A percentile compares a stretch with the other conserved stretches of the same genome.
Evolutionary conservation across 2,888 invertebrate genomes (phyloP).

Genomic region (Agapetus fuscipes): DNA sequence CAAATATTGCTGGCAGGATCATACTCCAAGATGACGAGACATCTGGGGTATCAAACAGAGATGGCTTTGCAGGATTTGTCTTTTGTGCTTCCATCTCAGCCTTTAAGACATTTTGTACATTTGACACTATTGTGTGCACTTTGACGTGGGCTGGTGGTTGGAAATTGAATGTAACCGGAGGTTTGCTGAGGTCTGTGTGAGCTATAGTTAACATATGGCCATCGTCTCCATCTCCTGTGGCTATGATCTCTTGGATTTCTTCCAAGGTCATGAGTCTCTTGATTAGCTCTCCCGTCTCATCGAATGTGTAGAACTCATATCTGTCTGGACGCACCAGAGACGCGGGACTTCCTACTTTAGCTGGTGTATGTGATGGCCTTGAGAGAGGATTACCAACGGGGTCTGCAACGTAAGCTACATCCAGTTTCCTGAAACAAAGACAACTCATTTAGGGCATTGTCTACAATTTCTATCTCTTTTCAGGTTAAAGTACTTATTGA

Average conservation of each 20-base stretch:
- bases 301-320: constrained; percentile 81
- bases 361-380: constrained; percentile 43
- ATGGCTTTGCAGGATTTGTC: constrained; percentile 37
- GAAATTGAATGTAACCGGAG: constrained; percentile 38
- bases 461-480: too few relatives aligned
- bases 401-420: constrained; percentile 18
- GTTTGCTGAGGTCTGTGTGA: constrained; percentile 34
- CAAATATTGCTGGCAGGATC: constrained; percentile 71
- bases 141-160: constrained; percentile 53
- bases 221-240: constrained; percentile 66
- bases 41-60: constrained; percentile 59
- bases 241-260: constrained; percentile 78
- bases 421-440: constrained; percentile 13
- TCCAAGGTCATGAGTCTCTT: constrained; percentile 76
- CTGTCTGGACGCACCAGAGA: constrained; percentile 70
- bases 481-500: too few relatives aligned
- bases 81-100: constrained; percentile 60
- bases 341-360: constrained; percentile 69
- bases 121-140: constrained; percentile 71
- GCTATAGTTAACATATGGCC: constrained; percentile 42
- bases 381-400: constrained; percentile 17
- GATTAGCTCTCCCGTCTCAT: constrained; percentile 72
- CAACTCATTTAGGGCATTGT: too few relatives aligned
- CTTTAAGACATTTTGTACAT: constrained; percentile 74
- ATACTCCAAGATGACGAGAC: constrained; percentile 72